These are phyloP conservation scores for Temnothorax longispinosus DNA, from an alignment of 1,140 invertebrate genomes.

Conservation along the genomic window DNA sequence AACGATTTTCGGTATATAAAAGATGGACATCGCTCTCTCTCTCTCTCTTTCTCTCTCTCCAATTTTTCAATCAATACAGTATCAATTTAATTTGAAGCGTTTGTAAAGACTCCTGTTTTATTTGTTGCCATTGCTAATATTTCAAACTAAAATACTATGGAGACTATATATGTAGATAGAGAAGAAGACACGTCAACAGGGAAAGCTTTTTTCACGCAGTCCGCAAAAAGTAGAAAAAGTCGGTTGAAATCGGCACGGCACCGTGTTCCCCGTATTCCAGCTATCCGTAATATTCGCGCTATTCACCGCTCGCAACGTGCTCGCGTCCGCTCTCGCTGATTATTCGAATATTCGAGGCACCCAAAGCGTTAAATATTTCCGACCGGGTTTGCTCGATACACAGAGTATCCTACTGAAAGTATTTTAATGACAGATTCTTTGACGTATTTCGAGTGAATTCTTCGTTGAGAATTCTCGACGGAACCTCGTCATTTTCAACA, in stretches of 20 bases:
- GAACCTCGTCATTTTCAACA: background rate
- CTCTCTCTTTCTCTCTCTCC: background rate
- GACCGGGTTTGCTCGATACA: conserved; percentile 26
- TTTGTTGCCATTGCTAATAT: background rate
- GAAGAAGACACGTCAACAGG: background rate
- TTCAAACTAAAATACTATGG: background rate
- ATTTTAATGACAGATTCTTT: conserved; percentile 52
- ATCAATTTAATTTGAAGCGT: background rate
- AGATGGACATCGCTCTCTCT: background rate
- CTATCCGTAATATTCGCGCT: conserved; percentile 42
- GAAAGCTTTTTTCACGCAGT: background rate
- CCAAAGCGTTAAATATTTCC: conserved; percentile 55
- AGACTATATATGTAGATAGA: background rate
- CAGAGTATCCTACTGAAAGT: conserved; percentile 23
- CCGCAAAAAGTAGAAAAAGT: conserved; percentile 6
- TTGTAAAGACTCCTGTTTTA: background rate
- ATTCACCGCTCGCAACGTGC: conserved; percentile 37
- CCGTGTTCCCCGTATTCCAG: background rate
- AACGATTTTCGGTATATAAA: background rate
- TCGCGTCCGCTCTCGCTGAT: conserved; percentile 35
- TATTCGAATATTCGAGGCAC: conserved; percentile 55
- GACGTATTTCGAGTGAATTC: conserved; percentile 20
- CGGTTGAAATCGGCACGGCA: background rate
- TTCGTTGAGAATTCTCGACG: conserved; percentile 1
- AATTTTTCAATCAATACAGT: conserved; percentile 5